Base-by-base conservation (phyloP, 2,888 invertebrate genomes). In the Eristalis tenax region DNA sequence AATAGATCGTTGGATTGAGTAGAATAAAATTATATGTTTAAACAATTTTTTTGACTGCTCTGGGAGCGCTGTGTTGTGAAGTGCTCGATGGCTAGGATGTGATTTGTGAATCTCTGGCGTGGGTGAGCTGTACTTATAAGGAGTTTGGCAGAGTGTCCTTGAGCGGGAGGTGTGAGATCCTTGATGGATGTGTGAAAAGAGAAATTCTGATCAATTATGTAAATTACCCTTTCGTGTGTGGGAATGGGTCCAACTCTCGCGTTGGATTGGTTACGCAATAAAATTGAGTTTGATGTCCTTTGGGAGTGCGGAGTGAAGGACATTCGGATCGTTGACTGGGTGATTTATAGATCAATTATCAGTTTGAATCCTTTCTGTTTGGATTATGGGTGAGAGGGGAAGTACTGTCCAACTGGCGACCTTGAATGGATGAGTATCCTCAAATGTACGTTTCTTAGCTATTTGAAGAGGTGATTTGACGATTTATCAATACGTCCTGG, bases 181-280 rank as follows among this genome's bases (percentile, higher is more conserved):
- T 76, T 82, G 43, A 82, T 82, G 76, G 28, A 35, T 28, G 82
- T 82, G 82, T 82, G 82, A 82, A 82, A 82, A 82, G 71, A 82
- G 82, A 82, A 82, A 82, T 75, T 70, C 35, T 70, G 4, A 70
- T 15, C 56, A 40, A 35, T 38, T 82, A 76, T 82, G 70, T 71
- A 76, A 82, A 82, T 70, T 40, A 65, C n/a, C 57, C 32, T 6
- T 69, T 69, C 18, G 50, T n/a, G 43, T n/a, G 15, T 13, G 15
- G 40, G 10, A 22, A 57, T 64, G 8, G 32, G 32, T 4, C 32
- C 5, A 6, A 15, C 65, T 57, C 28, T 32, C 65, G 10, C 43
- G 22, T 32, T 32, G 18, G 6, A 38, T 50, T 56, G 22, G 56
- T 81, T 81, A 69, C 61, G 81, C 57, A 81, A 81, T 64, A 50